A percentile compares a stretch with the other conserved stretches of the same genome.
Conservation (phyloP, 2,113 vertebrate genomes). For the Andinoacara biseriatus region DNA sequence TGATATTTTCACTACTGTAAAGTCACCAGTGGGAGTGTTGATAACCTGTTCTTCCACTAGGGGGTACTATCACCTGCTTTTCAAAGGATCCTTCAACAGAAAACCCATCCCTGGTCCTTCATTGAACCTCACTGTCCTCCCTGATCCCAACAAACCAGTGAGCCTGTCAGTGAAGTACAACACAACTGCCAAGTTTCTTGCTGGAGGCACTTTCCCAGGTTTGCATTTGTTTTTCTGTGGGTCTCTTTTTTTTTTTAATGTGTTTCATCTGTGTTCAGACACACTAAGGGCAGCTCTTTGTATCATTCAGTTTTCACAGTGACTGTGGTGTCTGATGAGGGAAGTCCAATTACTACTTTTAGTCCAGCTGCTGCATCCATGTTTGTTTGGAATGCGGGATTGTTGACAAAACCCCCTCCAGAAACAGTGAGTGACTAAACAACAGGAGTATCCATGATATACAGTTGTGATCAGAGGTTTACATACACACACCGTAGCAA, state of each 20-base stretch:
- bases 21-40: background rate
- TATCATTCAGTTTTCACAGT: constrained; percentile 87
- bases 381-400: constrained; percentile 84
- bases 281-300: constrained; percentile 2
- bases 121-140: constrained; percentile 85
- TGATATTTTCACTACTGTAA: background rate
- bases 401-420: constrained; percentile 50
- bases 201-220: constrained; percentile 89
- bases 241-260: background rate
- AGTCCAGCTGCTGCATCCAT: constrained; percentile 84
- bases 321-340: constrained; percentile 89
- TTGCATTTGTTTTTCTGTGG: constrained; percentile 20
- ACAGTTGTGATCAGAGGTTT: too few species aligned
- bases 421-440: constrained; percentile 34
- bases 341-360: constrained; percentile 84
- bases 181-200: constrained; percentile 75
- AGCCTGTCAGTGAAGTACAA: constrained; percentile 84
- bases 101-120: constrained; percentile 79
- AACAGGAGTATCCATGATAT: background rate
- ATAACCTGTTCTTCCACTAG: constrained; percentile 74
- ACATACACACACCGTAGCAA: too few species aligned
- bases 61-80: constrained; percentile 84
- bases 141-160: constrained; percentile 88
- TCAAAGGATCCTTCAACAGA: constrained; percentile 80
- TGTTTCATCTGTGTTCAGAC: background rate